Conservation (phyloP, 2,888 invertebrate genomes). For the Tetragnatha montana region DNA sequence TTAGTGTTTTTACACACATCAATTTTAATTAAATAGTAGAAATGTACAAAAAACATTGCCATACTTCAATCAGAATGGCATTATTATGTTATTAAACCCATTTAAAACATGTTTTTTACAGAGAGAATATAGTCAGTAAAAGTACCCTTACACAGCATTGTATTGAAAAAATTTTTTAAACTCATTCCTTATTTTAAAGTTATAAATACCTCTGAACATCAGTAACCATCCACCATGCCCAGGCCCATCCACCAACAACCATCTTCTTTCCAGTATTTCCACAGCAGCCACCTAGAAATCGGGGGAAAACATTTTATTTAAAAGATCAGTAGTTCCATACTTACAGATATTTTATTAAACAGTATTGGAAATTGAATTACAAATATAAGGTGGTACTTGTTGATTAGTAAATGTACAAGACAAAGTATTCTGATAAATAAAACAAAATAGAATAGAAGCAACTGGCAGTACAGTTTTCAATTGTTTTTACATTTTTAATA, state of each 20-base stretch:
- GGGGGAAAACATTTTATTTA: neutral
- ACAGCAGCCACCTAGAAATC: conserved; percentile 86
- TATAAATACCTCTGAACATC: conserved; percentile 86
- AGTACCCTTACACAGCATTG: neutral
- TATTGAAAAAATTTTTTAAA: neutral
- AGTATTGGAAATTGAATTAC: neutral
- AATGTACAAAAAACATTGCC: too few relatives aligned
- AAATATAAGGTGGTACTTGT: too few relatives aligned
- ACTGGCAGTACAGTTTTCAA: too few relatives aligned
- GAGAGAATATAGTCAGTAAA: neutral
- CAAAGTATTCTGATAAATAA: too few relatives aligned
- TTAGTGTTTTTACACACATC: neutral
- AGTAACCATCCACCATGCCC: conserved; percentile 98
- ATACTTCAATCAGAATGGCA: too few relatives aligned
- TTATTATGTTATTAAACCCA: neutral
- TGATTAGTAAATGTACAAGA: too few relatives aligned
- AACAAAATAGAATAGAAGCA: too few relatives aligned
- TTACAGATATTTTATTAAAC: neutral
- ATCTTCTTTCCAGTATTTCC: conserved; percentile 92
- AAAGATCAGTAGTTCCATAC: neutral
- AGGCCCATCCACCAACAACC: conserved; percentile 97
- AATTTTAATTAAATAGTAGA: too few relatives aligned
- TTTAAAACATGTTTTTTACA: neutral
- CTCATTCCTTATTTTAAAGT: neutral
- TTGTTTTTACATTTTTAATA: too few relatives aligned